These are phyloP conservation scores for Sciurus carolinensis DNA, from an alignment of 2,797 vertebrate species.

Conservation along the genomic window DNA sequence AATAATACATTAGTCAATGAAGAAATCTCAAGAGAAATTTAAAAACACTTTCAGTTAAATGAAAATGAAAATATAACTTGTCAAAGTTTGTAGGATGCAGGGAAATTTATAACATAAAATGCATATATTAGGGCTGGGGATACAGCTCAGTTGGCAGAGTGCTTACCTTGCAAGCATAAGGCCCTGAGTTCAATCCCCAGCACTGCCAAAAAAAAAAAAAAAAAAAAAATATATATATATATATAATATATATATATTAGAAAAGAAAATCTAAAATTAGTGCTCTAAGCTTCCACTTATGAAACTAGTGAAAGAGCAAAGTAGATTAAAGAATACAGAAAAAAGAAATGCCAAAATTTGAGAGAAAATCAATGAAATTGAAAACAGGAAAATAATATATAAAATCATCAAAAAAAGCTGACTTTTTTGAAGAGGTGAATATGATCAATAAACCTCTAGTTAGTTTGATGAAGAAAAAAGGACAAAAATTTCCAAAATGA, in stretches of 20 bases:
- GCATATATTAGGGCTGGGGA: not conserved
- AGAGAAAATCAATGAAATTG: slow-evolving; percentile 46
- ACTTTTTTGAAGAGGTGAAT: not conserved
- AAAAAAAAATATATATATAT: not conserved
- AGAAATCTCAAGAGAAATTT: slow-evolving; percentile 25
- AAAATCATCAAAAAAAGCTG: slow-evolving; percentile 16
- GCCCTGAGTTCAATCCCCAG: no score
- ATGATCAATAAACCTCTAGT: not conserved
- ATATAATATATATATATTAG: not conserved
- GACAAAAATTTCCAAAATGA: not conserved
- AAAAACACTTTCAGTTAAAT: not conserved
- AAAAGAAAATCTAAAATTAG: slow-evolving; percentile 37
- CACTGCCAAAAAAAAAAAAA: no score
- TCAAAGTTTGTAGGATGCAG: slow-evolving; percentile 22
- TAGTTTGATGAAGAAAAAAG: not conserved
- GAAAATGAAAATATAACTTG: slow-evolving; percentile 29
- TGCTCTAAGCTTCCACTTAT: slow-evolving; percentile 35
- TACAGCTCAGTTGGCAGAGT: no score
- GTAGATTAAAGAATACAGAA: slow-evolving; percentile 48
- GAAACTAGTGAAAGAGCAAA: slow-evolving; percentile 27
- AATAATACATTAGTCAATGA: slow-evolving; percentile 33
- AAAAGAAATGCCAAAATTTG: slow-evolving; percentile 22
- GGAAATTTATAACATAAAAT: slow-evolving; percentile 5
- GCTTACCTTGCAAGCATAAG: no score
- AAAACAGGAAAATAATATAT: slow-evolving; percentile 22